These are phyloP conservation scores for Cosmia trapezina DNA, from an alignment of 2,888 invertebrate genomes.

Conservation along the genomic window DNA sequence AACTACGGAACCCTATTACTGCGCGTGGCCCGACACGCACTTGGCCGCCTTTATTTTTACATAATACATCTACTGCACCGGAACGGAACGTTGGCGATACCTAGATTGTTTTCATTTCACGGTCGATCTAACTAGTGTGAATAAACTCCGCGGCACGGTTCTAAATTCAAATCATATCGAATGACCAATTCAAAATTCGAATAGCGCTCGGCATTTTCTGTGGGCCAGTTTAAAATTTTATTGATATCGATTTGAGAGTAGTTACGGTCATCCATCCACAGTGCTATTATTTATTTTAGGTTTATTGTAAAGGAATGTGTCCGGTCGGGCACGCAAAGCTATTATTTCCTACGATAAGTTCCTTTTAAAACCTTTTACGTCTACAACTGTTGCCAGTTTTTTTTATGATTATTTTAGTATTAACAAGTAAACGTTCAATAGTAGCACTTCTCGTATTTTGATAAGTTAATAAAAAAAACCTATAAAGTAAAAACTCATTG, in stretches of 20 bases:
- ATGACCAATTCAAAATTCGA: constrained; percentile 74
- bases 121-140: constrained; percentile 77
- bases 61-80: constrained; percentile 54
- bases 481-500: constrained; percentile 5
- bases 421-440: constrained; percentile 18
- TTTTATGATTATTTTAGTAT: constrained; percentile 28
- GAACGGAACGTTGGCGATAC: constrained; percentile 64
- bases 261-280: constrained; percentile 43
- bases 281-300: constrained; percentile 52
- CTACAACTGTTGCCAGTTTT: constrained; percentile 19
- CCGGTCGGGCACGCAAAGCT: constrained; percentile 4
- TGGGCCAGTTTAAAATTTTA: constrained; percentile 57
- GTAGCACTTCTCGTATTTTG: constrained; percentile 13
- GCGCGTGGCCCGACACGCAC: too few species aligned
- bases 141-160: constrained; percentile 73
- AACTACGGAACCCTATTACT: too few species aligned
- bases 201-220: constrained; percentile 69
- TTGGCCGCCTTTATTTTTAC: too few species aligned
- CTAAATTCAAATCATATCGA: constrained; percentile 77
- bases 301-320: constrained; percentile 36
- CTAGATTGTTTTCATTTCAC: constrained; percentile 74
- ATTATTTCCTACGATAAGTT: constrained; percentile 16
- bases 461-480: constrained; percentile 19
- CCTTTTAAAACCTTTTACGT: constrained; percentile 40
- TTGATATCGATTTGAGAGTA: constrained; percentile 56